Evolutionary conservation across 2,113 vertebrate species (phyloP).

Genomic region (Oryzias melastigma): DNA sequence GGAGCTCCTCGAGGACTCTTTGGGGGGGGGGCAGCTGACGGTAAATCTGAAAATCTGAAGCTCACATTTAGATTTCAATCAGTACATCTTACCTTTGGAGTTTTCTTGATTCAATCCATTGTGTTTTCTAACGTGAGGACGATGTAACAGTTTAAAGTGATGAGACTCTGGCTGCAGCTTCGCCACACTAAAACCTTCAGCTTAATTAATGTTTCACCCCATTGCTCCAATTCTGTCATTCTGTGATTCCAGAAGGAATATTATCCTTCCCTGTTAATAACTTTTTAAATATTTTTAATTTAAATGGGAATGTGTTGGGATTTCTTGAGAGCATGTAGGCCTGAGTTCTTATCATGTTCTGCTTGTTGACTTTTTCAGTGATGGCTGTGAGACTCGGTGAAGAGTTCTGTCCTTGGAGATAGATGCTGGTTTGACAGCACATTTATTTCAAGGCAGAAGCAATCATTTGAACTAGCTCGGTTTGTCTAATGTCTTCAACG

Average conservation of each 20-base stretch:
- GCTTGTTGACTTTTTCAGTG: conserved; percentile 17
- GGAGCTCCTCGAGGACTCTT: conserved; percentile 44
- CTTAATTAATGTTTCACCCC: conserved; percentile 73
- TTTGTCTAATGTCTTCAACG: conserved; percentile 34
- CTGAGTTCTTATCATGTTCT: neutral
- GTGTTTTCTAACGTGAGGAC: conserved; percentile 18
- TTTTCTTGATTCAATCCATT: conserved; percentile 13
- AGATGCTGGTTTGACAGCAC: conserved; percentile 18
- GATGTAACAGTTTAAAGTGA: conserved; percentile 32
- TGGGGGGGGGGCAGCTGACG: conserved; percentile 66
- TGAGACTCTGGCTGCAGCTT: conserved; percentile 49
- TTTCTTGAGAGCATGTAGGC: conserved; percentile 15
- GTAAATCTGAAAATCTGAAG: conserved; percentile 67
- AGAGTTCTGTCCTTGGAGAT: conserved; percentile 15
- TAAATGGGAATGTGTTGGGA: conserved; percentile 59
- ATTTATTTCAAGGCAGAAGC: conserved; percentile 4
- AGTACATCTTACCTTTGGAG: conserved; percentile 5
- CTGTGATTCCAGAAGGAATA: conserved; percentile 71
- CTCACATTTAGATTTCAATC: conserved; percentile 64
- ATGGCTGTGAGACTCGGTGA: conserved; percentile 10
- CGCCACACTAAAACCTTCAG: conserved; percentile 47
- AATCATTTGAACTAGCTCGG: conserved; percentile 24
- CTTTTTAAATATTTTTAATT: conserved; percentile 71
- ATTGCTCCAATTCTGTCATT: conserved; percentile 77
- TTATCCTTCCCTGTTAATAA: conserved; percentile 70